phyloP scores from a whole-genome alignment of 2,797 vertebrate genomes.

The Premnoplex brunnescens region DNA sequence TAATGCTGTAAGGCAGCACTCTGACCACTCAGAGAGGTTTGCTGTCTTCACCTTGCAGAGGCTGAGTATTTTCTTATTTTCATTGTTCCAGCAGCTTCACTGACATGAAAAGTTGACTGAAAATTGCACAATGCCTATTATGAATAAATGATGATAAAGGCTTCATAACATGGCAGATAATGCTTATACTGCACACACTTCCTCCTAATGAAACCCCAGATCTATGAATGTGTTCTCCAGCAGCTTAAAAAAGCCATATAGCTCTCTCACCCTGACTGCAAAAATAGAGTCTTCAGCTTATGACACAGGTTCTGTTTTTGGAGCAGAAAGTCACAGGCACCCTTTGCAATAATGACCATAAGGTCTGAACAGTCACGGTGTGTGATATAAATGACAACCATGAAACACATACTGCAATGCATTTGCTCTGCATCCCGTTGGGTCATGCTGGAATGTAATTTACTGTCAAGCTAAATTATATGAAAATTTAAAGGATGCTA shows the following conservation, averaged over 20 bases:
- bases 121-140: neutral
- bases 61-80: neutral
- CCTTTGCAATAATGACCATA: neutral
- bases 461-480: neutral
- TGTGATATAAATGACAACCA: neutral
- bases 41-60: neutral
- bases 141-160: neutral
- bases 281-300: constrained; percentile 23
- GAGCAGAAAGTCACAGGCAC: constrained; percentile 4
- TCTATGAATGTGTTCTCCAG: neutral
- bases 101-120: neutral
- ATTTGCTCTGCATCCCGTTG: neutral
- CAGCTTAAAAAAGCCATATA: neutral
- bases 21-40: neutral
- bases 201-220: neutral
- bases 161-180: neutral
- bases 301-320: neutral
- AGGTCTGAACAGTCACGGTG: neutral
- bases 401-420: constrained; percentile 10
- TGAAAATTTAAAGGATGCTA: neutral
- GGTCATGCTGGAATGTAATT: neutral
- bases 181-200: neutral
- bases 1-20: neutral
- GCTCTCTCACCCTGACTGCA: neutral
- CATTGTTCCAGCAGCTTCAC: neutral